Conservation (phyloP, 2,888 invertebrate species). For the Asteroscopus sphinx region DNA sequence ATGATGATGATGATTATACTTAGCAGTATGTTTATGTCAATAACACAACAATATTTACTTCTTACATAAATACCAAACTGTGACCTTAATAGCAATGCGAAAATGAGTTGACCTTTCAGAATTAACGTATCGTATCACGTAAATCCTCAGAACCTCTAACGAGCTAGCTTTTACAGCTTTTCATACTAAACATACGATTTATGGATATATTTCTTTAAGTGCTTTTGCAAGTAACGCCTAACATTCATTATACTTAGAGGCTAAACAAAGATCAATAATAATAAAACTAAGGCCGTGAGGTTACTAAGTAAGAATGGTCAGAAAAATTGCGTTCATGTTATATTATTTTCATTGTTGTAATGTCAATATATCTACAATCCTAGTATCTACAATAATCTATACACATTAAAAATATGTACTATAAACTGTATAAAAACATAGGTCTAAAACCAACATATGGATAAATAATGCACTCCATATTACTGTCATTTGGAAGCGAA, state of each 20-base stretch:
- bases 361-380: too few species aligned
- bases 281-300: not conserved
- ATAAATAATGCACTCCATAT: too few species aligned
- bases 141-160: slow-evolving; percentile 29
- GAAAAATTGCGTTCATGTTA: too few species aligned
- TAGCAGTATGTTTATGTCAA: too few species aligned
- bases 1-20: too few species aligned
- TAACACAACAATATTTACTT: slow-evolving; percentile 36
- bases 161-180: slow-evolving; percentile 34
- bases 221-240: slow-evolving; percentile 38
- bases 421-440: too few species aligned
- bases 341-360: too few species aligned
- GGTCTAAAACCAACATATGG: too few species aligned
- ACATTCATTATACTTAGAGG: slow-evolving; percentile 9
- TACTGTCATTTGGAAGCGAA: too few species aligned
- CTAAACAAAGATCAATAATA: not conserved
- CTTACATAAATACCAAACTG: slow-evolving; percentile 31
- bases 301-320: not conserved
- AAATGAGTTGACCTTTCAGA: slow-evolving; percentile 40
- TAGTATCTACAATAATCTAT: too few species aligned
- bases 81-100: slow-evolving; percentile 33
- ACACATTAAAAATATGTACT: too few species aligned
- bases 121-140: slow-evolving; percentile 31
- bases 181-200: slow-evolving; percentile 44
- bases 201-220: slow-evolving; percentile 43